These are phyloP conservation scores for Netelia fuscicornis DNA, from an alignment of 2,888 invertebrate species.

Conservation along the genomic window DNA sequence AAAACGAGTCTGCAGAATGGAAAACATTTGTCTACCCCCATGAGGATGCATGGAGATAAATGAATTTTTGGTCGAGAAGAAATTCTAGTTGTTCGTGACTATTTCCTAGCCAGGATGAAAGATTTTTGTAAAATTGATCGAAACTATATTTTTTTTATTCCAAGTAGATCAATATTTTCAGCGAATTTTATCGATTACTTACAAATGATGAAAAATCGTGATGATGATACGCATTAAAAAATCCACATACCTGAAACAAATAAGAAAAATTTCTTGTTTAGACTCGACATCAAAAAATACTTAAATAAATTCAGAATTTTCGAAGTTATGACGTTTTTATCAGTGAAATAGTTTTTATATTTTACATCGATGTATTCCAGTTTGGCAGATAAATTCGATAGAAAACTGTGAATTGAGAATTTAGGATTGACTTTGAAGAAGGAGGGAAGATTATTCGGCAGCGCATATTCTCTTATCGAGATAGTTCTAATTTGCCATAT, in stretches of 20 bases:
- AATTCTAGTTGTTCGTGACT: no score
- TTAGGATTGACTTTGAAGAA: not conserved
- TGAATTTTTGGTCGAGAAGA: no score
- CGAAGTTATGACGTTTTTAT: not conserved
- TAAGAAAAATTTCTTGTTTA: not conserved
- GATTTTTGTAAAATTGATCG: no score
- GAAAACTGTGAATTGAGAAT: not conserved
- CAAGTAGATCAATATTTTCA: not conserved
- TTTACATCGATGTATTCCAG: not conserved
- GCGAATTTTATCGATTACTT: conserved; percentile 28
- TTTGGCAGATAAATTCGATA: not conserved
- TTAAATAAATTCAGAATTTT: not conserved
- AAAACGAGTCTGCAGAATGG: not conserved
- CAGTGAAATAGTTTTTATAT: not conserved
- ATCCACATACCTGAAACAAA: conserved; percentile 56
- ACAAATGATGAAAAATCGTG: conserved; percentile 7
- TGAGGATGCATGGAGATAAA: no score
- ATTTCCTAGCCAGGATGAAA: no score
- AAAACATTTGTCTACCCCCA: not conserved
- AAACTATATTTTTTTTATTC: no score
- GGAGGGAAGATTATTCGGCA: conserved; percentile 18
- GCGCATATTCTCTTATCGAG: conserved; percentile 16
- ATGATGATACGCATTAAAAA: not conserved
- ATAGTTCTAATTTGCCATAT: conserved; percentile 33
- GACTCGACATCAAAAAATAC: not conserved